Conservation (phyloP, 2,797 vertebrate genomes). For the Cercopithecus petaurista region DNA sequence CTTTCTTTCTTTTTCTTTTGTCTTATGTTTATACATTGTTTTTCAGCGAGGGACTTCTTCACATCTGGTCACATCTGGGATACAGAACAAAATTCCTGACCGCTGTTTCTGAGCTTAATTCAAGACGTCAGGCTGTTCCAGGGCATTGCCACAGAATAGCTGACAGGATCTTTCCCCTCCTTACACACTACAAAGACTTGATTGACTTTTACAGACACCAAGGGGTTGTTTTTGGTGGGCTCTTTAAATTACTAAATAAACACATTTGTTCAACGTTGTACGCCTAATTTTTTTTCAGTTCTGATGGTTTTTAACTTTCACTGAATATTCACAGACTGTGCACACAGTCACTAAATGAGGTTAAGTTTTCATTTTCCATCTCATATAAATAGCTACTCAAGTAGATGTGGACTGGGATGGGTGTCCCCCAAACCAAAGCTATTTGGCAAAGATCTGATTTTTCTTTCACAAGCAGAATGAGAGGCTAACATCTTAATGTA, state of each 20-base stretch:
- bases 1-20: background rate
- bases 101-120: background rate
- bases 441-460: conserved; percentile 15
- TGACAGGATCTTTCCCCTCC: background rate
- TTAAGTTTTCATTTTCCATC: conserved; percentile 6
- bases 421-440: conserved; percentile 21
- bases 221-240: background rate
- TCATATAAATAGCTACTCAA: conserved; percentile 21
- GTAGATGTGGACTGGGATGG: background rate
- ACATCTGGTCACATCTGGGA: conserved; percentile 41
- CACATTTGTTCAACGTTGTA: background rate
- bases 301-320: background rate
- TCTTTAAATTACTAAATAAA: background rate
- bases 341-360: background rate
- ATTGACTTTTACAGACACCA: background rate
- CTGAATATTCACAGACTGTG: background rate
- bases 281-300: background rate
- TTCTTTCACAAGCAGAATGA: background rate
- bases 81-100: background rate
- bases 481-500: background rate
- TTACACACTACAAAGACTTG: background rate
- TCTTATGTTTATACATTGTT: conserved; percentile 21
- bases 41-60: background rate
- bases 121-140: background rate
- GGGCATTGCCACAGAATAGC: background rate